Percentiles rank a stretch among this genome's conserved stretches.
phyloP scores from a whole-genome alignment of 2,113 vertebrate genomes.

The Mobula hypostoma region DNA sequence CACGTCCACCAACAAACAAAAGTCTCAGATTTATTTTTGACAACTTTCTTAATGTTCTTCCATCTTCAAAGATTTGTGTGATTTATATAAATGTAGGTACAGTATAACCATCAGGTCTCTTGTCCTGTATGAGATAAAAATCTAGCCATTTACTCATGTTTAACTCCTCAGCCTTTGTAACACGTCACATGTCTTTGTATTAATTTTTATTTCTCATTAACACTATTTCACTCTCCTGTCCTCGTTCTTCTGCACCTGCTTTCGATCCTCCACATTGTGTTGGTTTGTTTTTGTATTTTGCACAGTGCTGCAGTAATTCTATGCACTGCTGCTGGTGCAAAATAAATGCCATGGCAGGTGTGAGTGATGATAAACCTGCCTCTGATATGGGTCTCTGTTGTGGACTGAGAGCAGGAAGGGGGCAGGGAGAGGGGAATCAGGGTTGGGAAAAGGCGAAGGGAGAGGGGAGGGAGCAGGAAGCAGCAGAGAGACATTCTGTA shows the following conservation, averaged over 20 bases:
- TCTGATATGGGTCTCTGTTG: too few relatives aligned
- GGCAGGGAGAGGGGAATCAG: too few relatives aligned
- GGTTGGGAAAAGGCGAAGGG: too few relatives aligned
- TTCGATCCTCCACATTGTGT: not conserved
- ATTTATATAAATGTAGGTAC: too few relatives aligned
- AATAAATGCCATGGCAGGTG: too few relatives aligned
- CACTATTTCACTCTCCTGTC: not conserved
- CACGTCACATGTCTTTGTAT: not conserved
- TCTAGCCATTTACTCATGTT: not conserved
- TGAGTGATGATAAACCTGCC: too few relatives aligned
- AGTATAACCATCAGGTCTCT: not conserved
- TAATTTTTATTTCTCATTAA: not conserved
- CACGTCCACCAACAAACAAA: not conserved
- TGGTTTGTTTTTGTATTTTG: not conserved
- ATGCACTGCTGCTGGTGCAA: too few relatives aligned
- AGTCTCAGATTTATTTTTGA: not conserved
- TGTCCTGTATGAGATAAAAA: not conserved
- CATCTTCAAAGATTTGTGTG: not conserved
- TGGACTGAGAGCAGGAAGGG: too few relatives aligned
- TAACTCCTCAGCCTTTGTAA: not conserved
- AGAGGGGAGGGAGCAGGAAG: too few relatives aligned
- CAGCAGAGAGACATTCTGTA: too few relatives aligned
- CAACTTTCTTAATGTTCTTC: not conserved
- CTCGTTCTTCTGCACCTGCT: too few relatives aligned
- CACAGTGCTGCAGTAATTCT: too few relatives aligned